Evolutionary conservation across 2,888 invertebrate species (phyloP), one percentile per base, ranked within the genome.

Genomic region (Sarcophaga carnaria): DNA sequence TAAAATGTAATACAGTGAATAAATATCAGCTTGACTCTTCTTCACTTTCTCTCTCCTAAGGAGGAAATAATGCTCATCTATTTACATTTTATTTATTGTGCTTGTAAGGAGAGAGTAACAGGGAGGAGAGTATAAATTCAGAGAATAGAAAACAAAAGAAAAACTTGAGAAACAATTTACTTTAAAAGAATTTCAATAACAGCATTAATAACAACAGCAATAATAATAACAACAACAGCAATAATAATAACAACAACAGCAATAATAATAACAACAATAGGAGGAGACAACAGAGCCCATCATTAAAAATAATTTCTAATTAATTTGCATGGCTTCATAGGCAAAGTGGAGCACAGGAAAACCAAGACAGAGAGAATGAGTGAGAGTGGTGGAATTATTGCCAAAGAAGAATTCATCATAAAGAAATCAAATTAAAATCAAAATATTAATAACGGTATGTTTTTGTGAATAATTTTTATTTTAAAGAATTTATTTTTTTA

Each of bases 81-180:
- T 37, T 37, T 37, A 37, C 37, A 37, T 37, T 37, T 37, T 8
- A 37, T 37, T 37, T 37, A 1, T 37, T 37, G 37, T 37, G 8
- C 0, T 37, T 37, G 37, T 37, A 37, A 37, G 10, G 8, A 37
- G 37, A 37, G 37, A 37, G 37, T 10, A 37, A 37, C 37, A 37
- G 37, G 37, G 37, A 10, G 37, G 37, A 37, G 8, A 37, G 37
- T 37, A 37, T 37, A 10, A 54, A 12, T 14, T 54, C 4, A 54
- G 17, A 17, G 54, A 54, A 14, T 0, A 77, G 49, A 77, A 14
- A 66, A 66, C 12, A 66, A 66, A 49, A 45, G 20, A 66, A 77
- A n/a, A 54, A 37, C 66, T 17, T 27, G 37, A 27, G 66, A 66
- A 20, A 6, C 14, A 25, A 25, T 27, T 66, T 25, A 66, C 22